Conservation (phyloP, 2,888 invertebrate genomes). For the Melitaea athalia region DNA sequence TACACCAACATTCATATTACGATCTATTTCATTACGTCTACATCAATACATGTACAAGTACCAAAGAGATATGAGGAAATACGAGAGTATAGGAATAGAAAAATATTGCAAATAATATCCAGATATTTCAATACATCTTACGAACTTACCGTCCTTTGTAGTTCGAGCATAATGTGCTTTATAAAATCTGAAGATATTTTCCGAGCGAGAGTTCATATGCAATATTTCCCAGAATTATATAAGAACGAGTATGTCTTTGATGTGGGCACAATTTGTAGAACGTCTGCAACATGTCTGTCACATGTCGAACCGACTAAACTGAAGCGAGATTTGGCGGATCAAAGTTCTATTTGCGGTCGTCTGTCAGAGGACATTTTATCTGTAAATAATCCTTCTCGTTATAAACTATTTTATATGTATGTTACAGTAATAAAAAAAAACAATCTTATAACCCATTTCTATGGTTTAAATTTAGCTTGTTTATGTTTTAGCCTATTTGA, state of each 20-base stretch:
- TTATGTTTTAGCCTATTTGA: too few species aligned
- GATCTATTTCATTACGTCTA: too few species aligned
- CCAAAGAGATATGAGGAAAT: neutral
- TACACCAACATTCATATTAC: too few species aligned
- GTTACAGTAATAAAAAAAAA: neutral
- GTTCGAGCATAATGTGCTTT: conserved; percentile 1
- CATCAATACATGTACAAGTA: neutral
- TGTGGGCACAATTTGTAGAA: conserved; percentile 59
- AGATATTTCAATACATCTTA: neutral
- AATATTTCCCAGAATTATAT: conserved; percentile 33
- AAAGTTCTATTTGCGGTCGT: conserved; percentile 54
- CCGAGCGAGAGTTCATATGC: conserved; percentile 23
- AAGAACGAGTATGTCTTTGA: conserved; percentile 51
- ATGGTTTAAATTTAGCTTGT: too few species aligned
- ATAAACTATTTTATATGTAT: conserved; percentile 26
- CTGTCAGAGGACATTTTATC: conserved; percentile 44
- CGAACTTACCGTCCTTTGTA: conserved; percentile 1
- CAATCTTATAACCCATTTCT: too few species aligned
- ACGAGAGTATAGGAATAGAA: neutral
- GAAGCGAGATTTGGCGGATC: conserved; percentile 62
- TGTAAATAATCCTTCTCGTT: conserved; percentile 34
- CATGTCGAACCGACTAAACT: conserved; percentile 60
- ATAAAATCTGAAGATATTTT: conserved; percentile 20
- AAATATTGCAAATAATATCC: neutral
- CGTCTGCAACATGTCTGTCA: conserved; percentile 67